phyloP scores from a whole-genome alignment of 2,888 invertebrate species.

The Nineta flava region DNA sequence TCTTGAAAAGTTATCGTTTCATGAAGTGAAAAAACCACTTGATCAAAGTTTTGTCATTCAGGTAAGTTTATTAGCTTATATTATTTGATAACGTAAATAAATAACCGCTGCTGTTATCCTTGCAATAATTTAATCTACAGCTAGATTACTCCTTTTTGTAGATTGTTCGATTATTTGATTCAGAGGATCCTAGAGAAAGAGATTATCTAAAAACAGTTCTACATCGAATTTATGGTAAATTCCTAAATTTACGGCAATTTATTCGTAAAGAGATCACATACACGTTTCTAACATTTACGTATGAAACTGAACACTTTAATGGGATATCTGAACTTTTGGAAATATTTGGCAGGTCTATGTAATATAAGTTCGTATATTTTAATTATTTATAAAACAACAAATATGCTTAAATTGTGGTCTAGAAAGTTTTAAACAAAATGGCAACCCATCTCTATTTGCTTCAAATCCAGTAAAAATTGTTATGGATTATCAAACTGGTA shows the following conservation, averaged over 20 bases:
- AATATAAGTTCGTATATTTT: neutral
- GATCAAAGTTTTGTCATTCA: constrained; percentile 91
- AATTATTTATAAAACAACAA: too few species aligned
- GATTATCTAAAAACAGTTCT: constrained; percentile 98
- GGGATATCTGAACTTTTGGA: constrained; percentile 97
- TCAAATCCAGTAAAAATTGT: too few species aligned
- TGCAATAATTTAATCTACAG: neutral
- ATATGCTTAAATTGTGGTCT: neutral
- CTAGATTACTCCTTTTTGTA: constrained; percentile 29
- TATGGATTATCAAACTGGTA: too few species aligned
- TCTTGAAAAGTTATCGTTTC: constrained; percentile 85
- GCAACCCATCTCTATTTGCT: neutral
- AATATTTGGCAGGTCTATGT: constrained; percentile 77
- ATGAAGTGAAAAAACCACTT: constrained; percentile 82
- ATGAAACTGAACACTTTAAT: constrained; percentile 99
- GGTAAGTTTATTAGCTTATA: constrained; percentile 30
- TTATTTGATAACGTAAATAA: neutral
- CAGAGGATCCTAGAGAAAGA: constrained; percentile 97
- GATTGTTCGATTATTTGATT: constrained; percentile 96
- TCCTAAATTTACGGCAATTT: constrained; percentile 94
- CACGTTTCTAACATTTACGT: constrained; percentile 97
- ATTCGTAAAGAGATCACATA: constrained; percentile 99
- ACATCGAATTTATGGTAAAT: constrained; percentile 99
- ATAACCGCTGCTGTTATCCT: neutral
- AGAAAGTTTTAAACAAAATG: neutral